phyloP scores from a whole-genome alignment of 2,113 vertebrate species.

The Rissa tridactyla region DNA sequence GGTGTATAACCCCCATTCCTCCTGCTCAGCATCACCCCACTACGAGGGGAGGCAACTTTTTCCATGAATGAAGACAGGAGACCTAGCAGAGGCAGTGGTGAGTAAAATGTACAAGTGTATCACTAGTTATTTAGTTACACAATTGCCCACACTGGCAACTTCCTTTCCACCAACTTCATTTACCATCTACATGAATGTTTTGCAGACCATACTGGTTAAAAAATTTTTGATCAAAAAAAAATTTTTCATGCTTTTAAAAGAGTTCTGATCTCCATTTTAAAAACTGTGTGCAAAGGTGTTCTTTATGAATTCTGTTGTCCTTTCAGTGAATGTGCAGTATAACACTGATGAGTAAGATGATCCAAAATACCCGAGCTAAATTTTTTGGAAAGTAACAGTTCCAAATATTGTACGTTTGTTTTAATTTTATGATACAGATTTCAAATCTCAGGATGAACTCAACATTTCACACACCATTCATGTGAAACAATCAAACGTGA shows the following conservation, averaged over 20 bases:
- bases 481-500: background rate
- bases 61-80: background rate
- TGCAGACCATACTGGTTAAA: background rate
- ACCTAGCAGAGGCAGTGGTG: background rate
- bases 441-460: background rate
- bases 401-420: background rate
- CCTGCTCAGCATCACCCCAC: background rate
- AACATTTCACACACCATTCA: background rate
- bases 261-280: background rate
- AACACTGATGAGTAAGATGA: background rate
- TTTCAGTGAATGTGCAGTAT: background rate
- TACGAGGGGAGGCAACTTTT: background rate
- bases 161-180: background rate
- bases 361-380: background rate
- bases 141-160: background rate
- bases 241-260: background rate
- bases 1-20: background rate
- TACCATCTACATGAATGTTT: background rate
- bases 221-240: background rate
- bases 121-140: background rate
- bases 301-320: background rate
- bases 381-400: background rate
- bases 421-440: background rate
- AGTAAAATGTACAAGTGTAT: background rate
- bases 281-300: background rate